phyloP scores from a whole-genome alignment of 2,113 vertebrate genomes.

The Bostrychus sinensis region DNA sequence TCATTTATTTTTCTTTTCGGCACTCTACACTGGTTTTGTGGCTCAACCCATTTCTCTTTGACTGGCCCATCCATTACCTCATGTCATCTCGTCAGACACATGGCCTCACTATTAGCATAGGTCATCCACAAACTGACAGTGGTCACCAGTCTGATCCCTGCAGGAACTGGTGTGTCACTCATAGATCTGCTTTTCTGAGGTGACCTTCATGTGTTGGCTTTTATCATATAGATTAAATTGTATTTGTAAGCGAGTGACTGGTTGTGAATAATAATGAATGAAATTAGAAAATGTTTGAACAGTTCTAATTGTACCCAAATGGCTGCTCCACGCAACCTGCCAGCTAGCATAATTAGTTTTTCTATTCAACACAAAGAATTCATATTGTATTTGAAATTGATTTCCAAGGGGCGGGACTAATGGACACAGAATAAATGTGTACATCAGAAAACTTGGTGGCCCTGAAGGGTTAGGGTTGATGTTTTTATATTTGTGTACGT shows the following conservation, averaged over 20 bases:
- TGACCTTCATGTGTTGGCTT: conserved; percentile 4
- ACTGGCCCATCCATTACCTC: conserved; percentile 25
- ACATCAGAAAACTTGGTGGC: too few species aligned
- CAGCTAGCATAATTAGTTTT: too few species aligned
- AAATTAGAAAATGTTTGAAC: not conserved
- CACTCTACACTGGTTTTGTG: not conserved
- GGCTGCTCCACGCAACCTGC: too few species aligned
- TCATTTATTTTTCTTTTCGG: conserved; percentile 3
- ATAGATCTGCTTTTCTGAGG: not conserved
- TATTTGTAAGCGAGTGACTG: not conserved
- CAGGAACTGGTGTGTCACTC: conserved; percentile 1
- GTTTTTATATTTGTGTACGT: too few species aligned
- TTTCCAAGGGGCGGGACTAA: too few species aligned
- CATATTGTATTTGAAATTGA: too few species aligned
- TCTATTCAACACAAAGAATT: too few species aligned
- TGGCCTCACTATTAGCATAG: conserved; percentile 22
- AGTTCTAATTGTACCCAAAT: too few species aligned
- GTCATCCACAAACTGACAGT: conserved; percentile 11
- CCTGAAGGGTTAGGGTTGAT: too few species aligned
- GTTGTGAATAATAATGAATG: not conserved
- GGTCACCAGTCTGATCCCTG: conserved; percentile 18
- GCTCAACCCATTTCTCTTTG: conserved; percentile 15
- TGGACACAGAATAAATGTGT: too few species aligned
- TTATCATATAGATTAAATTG: not conserved
- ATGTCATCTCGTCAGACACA: conserved; percentile 24